These are phyloP conservation scores for Alentia gelatinosa DNA, from an alignment of 2,888 invertebrate genomes.

Conservation along the genomic window DNA sequence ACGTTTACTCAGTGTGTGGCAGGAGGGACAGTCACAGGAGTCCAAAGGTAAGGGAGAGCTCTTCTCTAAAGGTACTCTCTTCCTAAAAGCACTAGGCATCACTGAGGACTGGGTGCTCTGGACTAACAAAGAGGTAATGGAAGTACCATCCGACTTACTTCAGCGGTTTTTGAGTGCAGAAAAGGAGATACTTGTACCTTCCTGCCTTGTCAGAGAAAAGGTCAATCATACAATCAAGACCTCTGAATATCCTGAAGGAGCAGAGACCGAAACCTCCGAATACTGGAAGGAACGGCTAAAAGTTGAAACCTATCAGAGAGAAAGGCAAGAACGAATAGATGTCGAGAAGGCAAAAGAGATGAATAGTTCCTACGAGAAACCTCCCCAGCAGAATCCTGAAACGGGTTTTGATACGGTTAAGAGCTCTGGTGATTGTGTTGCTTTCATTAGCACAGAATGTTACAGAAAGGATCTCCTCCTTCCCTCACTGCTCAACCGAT, in stretches of 20 bases:
- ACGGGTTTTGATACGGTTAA: slow-evolving; percentile 64
- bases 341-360: neutral
- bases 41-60: neutral
- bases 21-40: neutral
- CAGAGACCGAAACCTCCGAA: neutral
- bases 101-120: slow-evolving; percentile 71
- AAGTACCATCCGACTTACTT: slow-evolving; percentile 69
- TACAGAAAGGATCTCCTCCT: slow-evolving; percentile 70
- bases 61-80: neutral
- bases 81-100: neutral
- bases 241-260: neutral
- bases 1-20: neutral
- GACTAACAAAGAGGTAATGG: slow-evolving; percentile 71
- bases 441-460: slow-evolving; percentile 68
- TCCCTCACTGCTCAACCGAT: slow-evolving; percentile 68
- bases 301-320: neutral
- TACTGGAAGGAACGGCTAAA: neutral
- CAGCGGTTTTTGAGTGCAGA: slow-evolving; percentile 70
- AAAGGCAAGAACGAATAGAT: neutral
- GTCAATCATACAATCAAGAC: slow-evolving; percentile 40
- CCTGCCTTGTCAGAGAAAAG: slow-evolving; percentile 68
- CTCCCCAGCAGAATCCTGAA: neutral
- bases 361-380: neutral
- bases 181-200: slow-evolving; percentile 69
- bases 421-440: slow-evolving; percentile 74